Base-by-base conservation (phyloP, 2,888 invertebrate species). In the Tolmerus cingulatus region DNA sequence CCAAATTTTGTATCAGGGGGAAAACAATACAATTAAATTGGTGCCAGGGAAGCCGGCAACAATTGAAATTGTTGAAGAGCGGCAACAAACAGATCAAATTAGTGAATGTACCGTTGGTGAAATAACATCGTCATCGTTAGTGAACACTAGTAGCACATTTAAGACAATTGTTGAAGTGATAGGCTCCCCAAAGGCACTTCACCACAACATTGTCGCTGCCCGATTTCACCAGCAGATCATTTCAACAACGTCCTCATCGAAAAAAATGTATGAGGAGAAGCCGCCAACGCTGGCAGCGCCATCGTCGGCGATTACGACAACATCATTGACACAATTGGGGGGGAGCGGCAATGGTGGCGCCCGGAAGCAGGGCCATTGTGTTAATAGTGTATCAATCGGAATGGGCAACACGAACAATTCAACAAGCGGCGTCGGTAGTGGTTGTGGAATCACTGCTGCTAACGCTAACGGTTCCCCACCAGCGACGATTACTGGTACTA, bases 361-460 rank as follows among this genome's bases (percentile, higher is more conserved):
- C 4, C 43, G 86, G 9, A 86, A 86, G 27, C 86, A 86, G 30
- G 86, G 86, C 5, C n/a, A n/a, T n/a, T n/a, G 55, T 86, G 4
- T 51, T 40, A 51, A 46, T 5, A 55, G 19, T 81, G 8, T 23
- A 40, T 12, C 46, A 40, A 43, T 79, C 1, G 66, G 74, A 27
- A 34, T 34, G 16, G 19, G 74, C 2, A 66, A 37, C 74, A 5
- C 34, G 30, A 46, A 55, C 4, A 57, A 87, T 51, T 84, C 76
- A 30, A 79, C 76, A 12, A 37, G 74, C 19, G 88, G 88, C 14
- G 86, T 66, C 14, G 46, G 78, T 19, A 88, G 88, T 14, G 86
- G 66, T 8, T 57, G 84, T n/a, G 84, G 85, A n/a, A 55, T 84
- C 19, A 40, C 19, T 57, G 82, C 79, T 30, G 84, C 87, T 5